Evolutionary conservation across 2,888 invertebrate genomes (phyloP), one percentile per base, ranked within the genome.

Genomic region (Xylota sylvarum): DNA sequence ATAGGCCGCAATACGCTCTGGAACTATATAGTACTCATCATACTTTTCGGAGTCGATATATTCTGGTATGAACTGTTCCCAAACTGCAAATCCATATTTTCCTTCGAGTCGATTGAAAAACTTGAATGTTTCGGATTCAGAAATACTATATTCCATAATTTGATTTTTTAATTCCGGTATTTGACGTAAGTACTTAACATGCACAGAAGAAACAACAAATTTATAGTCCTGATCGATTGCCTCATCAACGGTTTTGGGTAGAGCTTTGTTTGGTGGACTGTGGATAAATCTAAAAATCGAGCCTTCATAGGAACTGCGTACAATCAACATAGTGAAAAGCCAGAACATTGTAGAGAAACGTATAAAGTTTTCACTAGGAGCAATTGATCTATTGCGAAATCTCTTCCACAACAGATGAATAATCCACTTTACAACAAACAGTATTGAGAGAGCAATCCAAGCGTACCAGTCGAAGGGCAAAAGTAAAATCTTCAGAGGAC

Each of bases 271-370:
- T 0, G 67, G 67, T 6, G 40, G 37, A 0, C 30, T 58, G 12
- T 60, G 46, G 0, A 77, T 35, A 2, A 77, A 77, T 30, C 52
- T 58, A 6, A 77, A 77, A 0, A 77, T 60, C 2, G 50, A 60
- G 7, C 77, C 77, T 23, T 77, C 77, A 7, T 77, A 77, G 0
- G 77, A 77, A 19, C 77, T 77, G 10, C 30, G 58, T 3, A 77
- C 4, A 2, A 77, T 52, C 0, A 77, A 6, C 50, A 69, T 40
- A 6, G 58, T 60, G 3, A 77, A 50, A 0, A 67, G 19, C 67
- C 67, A 77, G 4, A 60, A 23, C 0, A 60, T 27, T 5, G 32
- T 37, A 2, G 50, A 46, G 1, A 77, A 56, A n/a, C 56, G 56
- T 6, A 12, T 6, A 0, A 35, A 40, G 19, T 23, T n/a, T n/a